Evolutionary conservation across 2,797 vertebrate genomes (phyloP).

Genomic region (Caiman crocodilus): DNA sequence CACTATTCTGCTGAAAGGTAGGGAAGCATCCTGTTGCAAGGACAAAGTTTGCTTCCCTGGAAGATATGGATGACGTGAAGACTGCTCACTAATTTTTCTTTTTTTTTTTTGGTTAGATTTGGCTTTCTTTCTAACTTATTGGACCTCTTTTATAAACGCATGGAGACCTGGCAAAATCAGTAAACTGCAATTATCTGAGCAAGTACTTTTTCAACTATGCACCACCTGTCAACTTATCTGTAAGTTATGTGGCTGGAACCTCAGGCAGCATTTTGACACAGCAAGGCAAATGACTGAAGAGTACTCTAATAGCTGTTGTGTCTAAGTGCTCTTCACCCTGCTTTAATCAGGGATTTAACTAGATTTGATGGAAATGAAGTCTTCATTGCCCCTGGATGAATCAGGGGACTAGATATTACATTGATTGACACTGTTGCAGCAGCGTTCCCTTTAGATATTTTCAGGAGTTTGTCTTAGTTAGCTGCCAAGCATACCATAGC

Average conservation of each 20-base stretch:
- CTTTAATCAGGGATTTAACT: neutral
- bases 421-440: neutral
- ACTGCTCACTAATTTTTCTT: neutral
- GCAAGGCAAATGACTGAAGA: neutral
- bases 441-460: neutral
- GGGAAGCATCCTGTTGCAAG: neutral
- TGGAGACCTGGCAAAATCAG: neutral
- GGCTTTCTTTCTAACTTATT: neutral
- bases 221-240: neutral
- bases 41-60: neutral
- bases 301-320: neutral
- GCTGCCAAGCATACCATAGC: neutral
- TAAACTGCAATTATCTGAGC: rapidly evolving
- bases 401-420: neutral
- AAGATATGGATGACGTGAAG: neutral
- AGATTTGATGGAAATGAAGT: rapidly evolving
- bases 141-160: neutral
- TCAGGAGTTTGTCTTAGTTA: neutral
- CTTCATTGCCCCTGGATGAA: neutral
- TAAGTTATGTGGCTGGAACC: neutral
- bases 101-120: neutral
- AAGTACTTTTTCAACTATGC: neutral
- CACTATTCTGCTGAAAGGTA: neutral
- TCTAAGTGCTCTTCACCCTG: neutral
- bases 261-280: neutral